These are phyloP conservation scores for Hypocryptadius cinnamomeus DNA, from an alignment of 2,113 vertebrate genomes.

Conservation along the genomic window DNA sequence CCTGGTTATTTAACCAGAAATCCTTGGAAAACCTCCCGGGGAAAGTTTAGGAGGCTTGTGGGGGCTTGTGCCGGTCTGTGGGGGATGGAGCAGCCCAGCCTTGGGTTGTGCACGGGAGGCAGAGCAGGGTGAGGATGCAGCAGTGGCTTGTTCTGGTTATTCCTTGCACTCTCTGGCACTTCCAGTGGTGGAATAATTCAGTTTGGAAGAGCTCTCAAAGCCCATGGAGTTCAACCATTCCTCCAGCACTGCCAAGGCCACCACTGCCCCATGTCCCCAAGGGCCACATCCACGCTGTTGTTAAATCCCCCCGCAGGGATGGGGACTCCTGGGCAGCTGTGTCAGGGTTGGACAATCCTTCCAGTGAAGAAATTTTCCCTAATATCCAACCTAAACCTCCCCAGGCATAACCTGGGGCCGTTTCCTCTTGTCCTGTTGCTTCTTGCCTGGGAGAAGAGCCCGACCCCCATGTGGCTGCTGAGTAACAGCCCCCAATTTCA, in stretches of 20 bases:
- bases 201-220: background rate
- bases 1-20: background rate
- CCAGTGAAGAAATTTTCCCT: background rate
- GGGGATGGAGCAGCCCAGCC: background rate
- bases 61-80: accelerated
- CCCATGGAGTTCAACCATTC: accelerated
- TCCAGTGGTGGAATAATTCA: accelerated
- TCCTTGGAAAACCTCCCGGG: background rate
- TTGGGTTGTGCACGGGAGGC: accelerated
- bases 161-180: no score
- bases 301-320: background rate
- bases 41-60: background rate
- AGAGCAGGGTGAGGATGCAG: background rate
- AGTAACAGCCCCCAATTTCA: background rate
- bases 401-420: accelerated
- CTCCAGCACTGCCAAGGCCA: background rate
- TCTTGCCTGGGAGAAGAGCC: background rate
- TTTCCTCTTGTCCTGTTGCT: background rate
- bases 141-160: accelerated
- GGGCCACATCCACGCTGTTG: background rate
- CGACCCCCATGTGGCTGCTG: accelerated
- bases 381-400: background rate
- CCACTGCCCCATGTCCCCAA: background rate
- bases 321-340: background rate
- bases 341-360: background rate